Percentiles rank a stretch among this genome's conserved stretches.
Conservation (phyloP, 2,113 vertebrate species). For the Syngnathus scovelli region DNA sequence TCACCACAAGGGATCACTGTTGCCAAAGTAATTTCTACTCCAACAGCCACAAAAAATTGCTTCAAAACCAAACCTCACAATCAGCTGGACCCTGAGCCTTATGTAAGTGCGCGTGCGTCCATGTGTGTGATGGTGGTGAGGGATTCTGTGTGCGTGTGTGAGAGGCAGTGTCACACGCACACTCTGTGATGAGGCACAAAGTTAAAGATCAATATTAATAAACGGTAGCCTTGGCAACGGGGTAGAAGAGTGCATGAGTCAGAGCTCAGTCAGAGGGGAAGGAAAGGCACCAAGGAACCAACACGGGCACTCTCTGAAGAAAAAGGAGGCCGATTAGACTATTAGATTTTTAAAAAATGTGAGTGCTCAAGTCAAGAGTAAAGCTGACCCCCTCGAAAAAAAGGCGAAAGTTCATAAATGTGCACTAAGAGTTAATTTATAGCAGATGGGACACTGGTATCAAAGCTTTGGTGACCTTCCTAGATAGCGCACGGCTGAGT, state of each 20-base stretch:
- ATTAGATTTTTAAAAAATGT: conserved; percentile 1
- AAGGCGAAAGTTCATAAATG: conserved; percentile 17
- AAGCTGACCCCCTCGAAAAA: background rate
- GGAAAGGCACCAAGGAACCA: conserved; percentile 50
- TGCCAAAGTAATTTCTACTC: conserved; percentile 14
- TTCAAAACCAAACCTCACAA: conserved; percentile 25
- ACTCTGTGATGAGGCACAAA: conserved; percentile 56
- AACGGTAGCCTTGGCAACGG: conserved; percentile 77
- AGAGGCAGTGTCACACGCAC: conserved; percentile 26
- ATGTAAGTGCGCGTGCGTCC: background rate
- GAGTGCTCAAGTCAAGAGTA: conserved; percentile 5
- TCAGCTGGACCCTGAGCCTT: conserved; percentile 12
- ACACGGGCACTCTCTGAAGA: conserved; percentile 38
- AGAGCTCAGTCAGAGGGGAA: conserved; percentile 56
- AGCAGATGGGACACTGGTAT: conserved; percentile 22
- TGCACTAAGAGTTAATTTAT: conserved; percentile 25
- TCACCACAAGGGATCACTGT: conserved; percentile 48
- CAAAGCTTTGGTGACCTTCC: conserved; percentile 44
- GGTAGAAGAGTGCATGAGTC: conserved; percentile 60
- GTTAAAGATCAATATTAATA: conserved; percentile 73
- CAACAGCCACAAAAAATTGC: conserved; percentile 33
- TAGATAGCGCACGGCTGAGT: conserved; percentile 31
- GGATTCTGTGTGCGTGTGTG: background rate
- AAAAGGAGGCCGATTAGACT: conserved; percentile 20
- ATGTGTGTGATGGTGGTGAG: conserved; percentile 1